Conservation (phyloP, 1,140 invertebrate genomes). For the Tribolium madens region DNA sequence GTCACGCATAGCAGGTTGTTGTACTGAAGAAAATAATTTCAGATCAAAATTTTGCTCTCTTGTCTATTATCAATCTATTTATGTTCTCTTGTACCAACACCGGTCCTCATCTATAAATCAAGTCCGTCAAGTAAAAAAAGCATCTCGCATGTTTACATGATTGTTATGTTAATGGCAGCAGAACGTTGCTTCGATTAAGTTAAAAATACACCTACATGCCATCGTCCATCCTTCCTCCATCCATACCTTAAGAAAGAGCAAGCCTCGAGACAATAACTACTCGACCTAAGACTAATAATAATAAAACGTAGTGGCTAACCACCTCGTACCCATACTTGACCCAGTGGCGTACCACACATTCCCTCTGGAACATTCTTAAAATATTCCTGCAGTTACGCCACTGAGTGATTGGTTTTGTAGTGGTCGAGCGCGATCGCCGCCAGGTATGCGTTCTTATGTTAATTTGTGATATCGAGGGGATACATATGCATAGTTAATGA, state of each 20-base stretch:
- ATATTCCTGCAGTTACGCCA: background rate
- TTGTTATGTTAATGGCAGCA: conserved; percentile 43
- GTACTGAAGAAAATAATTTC: too few species aligned
- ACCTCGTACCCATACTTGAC: background rate
- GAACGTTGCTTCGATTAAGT: conserved; percentile 43
- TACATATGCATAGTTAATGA: conserved; percentile 49
- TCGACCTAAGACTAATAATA: conserved; percentile 13
- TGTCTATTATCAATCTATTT: background rate
- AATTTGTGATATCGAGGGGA: conserved; percentile 40
- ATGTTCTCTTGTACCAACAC: conserved; percentile 5
- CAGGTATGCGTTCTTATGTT: conserved; percentile 46
- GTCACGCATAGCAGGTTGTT: background rate
- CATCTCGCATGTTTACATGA: conserved; percentile 45
- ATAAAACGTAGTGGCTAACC: conserved; percentile 34
- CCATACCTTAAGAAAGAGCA: background rate
- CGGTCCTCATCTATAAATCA: conserved; percentile 21
- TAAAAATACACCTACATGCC: conserved; percentile 31
- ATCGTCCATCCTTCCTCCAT: conserved; percentile 10
- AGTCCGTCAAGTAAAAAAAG: conserved; percentile 40
- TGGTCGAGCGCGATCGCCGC: conserved; percentile 7
- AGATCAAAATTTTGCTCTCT: background rate
- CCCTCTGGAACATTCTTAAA: background rate
- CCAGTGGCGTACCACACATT: conserved; percentile 2
- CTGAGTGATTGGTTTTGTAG: conserved; percentile 3
- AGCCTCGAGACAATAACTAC: conserved; percentile 12